Base-by-base conservation (phyloP, 2,113 vertebrate species). In the Phaethornis superciliosus region DNA sequence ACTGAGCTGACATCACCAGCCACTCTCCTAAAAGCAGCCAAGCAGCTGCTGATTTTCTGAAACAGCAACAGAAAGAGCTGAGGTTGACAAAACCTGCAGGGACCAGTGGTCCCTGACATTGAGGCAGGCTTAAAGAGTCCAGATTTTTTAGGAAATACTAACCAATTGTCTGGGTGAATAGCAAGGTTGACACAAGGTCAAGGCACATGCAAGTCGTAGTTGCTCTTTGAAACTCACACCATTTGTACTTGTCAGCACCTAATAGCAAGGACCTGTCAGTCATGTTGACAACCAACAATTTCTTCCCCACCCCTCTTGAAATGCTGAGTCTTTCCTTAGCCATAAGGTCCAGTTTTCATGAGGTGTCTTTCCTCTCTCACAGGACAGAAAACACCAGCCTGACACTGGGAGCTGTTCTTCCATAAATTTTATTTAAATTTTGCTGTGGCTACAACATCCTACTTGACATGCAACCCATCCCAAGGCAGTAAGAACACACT, bases 361-460 rank as follows among this genome's bases (percentile, higher is more conserved):
- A 89, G 9, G 26, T 0, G 0, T 3, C 2, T 59, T 75, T 35
- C 37, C 35, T 37, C 24, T 16, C 21, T 42, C 30, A 13, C 2
- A 55, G 30, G 46, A 12, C 5, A 51, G 21, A 76, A 87, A 83
- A 60, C 3, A 20, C 60, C 42, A 83, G 27, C 21, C 7, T 76
- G 33, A n/a, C 19, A 22, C 11, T 65, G 32, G 23, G 3, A 12
- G 18, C 27, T 28, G 6, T 55, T 75, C 7, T 83, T 55, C 47
- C 21, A 65, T 32, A 32, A 70, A 65, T 67, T 71, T 81, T 21
- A 47, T 60, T 76, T 56, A 17, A 11, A 52, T 46, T 62, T 83
- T 40, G 19, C 35, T 21, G 51, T 47, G 22, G 16, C 27, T 68
- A 35, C 30, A 85, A 33, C 15, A 37, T 0, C 0, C 54, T 60